These are phyloP conservation scores for Apotomis betuletana DNA, from an alignment of 2,888 invertebrate genomes.

Conservation along the genomic window DNA sequence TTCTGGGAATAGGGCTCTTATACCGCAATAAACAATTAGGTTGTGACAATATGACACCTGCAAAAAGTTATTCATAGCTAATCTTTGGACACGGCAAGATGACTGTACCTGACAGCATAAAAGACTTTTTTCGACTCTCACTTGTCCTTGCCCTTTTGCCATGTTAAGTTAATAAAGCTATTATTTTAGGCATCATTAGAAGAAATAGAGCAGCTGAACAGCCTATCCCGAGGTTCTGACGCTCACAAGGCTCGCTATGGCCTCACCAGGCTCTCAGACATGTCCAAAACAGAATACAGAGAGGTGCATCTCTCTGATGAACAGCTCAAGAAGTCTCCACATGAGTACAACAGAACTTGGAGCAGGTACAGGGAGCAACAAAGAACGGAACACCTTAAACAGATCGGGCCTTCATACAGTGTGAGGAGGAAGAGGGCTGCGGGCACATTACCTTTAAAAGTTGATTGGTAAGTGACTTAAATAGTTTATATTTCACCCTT, in stretches of 20 bases:
- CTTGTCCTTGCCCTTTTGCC: too few relatives aligned
- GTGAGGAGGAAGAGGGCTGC: slow-evolving; percentile 63
- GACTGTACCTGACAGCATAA: too few relatives aligned
- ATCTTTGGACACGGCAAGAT: too few relatives aligned
- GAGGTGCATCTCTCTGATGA: slow-evolving; percentile 76
- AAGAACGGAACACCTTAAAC: slow-evolving; percentile 40
- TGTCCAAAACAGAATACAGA: slow-evolving; percentile 85
- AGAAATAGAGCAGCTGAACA: slow-evolving; percentile 78
- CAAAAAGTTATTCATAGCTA: too few relatives aligned
- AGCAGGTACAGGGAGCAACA: slow-evolving; percentile 53
- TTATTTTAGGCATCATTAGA: slow-evolving; percentile 75
- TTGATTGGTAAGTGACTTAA: slow-evolving; percentile 80
- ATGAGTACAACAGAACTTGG: slow-evolving; percentile 60
- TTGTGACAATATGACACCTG: too few relatives aligned
- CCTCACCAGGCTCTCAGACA: slow-evolving; percentile 84
- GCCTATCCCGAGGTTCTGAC: slow-evolving; percentile 66
- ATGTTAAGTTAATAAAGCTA: not conserved
- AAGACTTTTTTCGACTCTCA: too few relatives aligned
- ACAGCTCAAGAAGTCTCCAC: slow-evolving; percentile 52
- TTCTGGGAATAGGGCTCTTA: too few relatives aligned
- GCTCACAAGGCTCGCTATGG: slow-evolving; percentile 81
- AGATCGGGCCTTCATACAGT: slow-evolving; percentile 40
- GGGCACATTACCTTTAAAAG: slow-evolving; percentile 70
- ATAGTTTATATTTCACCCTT: not conserved
- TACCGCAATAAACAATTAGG: too few relatives aligned